phyloP scores from a whole-genome alignment of 2,113 vertebrate species.

The Chiloscyllium plagiosum region DNA sequence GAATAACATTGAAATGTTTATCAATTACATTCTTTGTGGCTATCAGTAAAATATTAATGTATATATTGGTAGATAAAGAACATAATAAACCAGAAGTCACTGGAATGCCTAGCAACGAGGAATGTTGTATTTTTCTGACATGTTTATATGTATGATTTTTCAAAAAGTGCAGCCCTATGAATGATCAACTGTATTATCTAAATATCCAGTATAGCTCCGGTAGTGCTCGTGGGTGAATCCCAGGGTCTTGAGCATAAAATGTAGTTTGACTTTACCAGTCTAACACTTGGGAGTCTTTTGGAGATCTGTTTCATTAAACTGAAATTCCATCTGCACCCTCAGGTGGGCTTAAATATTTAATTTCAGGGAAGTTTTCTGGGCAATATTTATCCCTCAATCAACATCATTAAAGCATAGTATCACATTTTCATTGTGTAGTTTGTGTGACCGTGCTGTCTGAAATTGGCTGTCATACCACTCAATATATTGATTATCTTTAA shows the following conservation, averaged over 20 bases:
- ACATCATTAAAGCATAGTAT: background rate
- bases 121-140: background rate
- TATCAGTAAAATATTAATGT: background rate
- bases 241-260: background rate
- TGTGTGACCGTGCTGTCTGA: background rate
- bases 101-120: background rate
- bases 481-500: background rate
- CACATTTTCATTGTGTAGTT: background rate
- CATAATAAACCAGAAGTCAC: background rate
- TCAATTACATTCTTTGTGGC: no score
- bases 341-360: background rate
- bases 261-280: background rate
- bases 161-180: no score
- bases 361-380: background rate
- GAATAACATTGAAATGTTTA: no score
- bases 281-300: background rate
- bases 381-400: background rate
- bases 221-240: background rate
- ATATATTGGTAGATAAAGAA: background rate
- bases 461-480: background rate
- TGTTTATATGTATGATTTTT: background rate
- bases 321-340: background rate
- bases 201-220: background rate
- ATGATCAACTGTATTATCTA: background rate
- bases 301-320: background rate